Evolutionary conservation across 2,797 vertebrate species (phyloP), one percentile per base, ranked within the genome.

Genomic region (Avahi laniger): DNA sequence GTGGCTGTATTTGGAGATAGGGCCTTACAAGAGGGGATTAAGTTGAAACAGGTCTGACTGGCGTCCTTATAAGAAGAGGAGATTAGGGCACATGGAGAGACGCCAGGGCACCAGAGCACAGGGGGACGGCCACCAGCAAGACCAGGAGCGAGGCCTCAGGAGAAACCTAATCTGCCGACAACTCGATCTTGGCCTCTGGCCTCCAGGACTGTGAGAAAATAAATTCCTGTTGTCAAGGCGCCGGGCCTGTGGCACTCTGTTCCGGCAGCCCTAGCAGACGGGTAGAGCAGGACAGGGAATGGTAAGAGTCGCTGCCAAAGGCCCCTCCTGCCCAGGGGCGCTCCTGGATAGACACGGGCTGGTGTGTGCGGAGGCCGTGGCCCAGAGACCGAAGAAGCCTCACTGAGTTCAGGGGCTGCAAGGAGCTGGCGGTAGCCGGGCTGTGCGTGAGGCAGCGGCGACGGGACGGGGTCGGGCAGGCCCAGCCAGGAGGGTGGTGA

Each of bases 381-480:
- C 63, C 63, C 18, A n/a, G 82, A 26, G 30, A 2, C 26, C 14
- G 7, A 9, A 43, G 28, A 10, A 48, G 92, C 52, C 12, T 48
- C 86, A 4, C 46, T n/a, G 59, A 69, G 54, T 18, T 63, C 14
- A 38, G 41, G 41, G 15, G 65, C 7, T 35, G 30, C 11, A 20
- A 67, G 18, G 7, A 17, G 17, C 15, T 52, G 8, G 0, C 12
- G 2, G 35, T 57, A 15, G 28, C 41, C 4, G 22, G 33, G 6
- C 22, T 26, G 13, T 17, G 10, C 8, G 3, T 3, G 43, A 57
- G 18, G 43, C 46, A 22, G 57, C 15, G n/a, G 57, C 0, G 0
- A 41, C 3, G 4, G 75, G 13, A 41, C 2, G 2, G 2, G 14
- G 46, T 22, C 3, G 13, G 7, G 59, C 28, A n/a, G 46, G 9